phyloP scores from a whole-genome alignment of 1,140 invertebrate species.

The Capitella teleta region DNA sequence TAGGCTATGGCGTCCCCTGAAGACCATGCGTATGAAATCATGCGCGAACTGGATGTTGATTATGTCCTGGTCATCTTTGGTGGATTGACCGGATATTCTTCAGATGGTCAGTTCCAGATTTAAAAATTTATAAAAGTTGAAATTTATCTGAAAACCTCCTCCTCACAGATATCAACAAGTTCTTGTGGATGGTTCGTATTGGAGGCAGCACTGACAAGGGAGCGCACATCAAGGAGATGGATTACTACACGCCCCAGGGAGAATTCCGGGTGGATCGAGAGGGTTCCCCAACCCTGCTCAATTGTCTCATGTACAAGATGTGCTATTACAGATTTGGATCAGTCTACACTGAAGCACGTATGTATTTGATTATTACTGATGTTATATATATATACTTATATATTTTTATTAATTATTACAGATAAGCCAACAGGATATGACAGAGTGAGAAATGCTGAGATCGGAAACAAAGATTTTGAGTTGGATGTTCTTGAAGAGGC shows the following conservation, averaged over 20 bases:
- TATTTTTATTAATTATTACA: slow-evolving; percentile 15
- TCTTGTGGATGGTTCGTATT: slow-evolving; percentile 98
- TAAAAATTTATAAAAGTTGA: too few species aligned
- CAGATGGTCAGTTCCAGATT: slow-evolving; percentile 77
- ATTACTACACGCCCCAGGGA: slow-evolving; percentile 94
- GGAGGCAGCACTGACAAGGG: slow-evolving; percentile 91
- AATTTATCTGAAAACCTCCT: too few species aligned
- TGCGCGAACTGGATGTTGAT: slow-evolving; percentile 91
- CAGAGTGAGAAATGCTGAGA: slow-evolving; percentile 85
- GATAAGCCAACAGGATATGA: slow-evolving; percentile 83
- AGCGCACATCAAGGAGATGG: slow-evolving; percentile 85
- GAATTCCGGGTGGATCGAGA: slow-evolving; percentile 92
- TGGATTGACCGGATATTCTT: slow-evolving; percentile 94
- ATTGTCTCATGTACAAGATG: slow-evolving; percentile 98
- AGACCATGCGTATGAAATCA: slow-evolving; percentile 93
- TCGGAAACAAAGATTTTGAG: slow-evolving; percentile 94
- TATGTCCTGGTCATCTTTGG: slow-evolving; percentile 98
- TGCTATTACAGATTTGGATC: slow-evolving; percentile 96
- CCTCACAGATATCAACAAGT: slow-evolving; percentile 76
- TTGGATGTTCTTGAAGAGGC: slow-evolving; percentile 95
- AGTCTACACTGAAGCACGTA: slow-evolving; percentile 90
- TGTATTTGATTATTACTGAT: background rate
- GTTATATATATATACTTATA: background rate
- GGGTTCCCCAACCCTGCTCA: slow-evolving; percentile 84
- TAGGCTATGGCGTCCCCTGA: slow-evolving; percentile 89